phyloP scores from a whole-genome alignment of 2,888 invertebrate species.

The Rhamphomyia laevipes region DNA sequence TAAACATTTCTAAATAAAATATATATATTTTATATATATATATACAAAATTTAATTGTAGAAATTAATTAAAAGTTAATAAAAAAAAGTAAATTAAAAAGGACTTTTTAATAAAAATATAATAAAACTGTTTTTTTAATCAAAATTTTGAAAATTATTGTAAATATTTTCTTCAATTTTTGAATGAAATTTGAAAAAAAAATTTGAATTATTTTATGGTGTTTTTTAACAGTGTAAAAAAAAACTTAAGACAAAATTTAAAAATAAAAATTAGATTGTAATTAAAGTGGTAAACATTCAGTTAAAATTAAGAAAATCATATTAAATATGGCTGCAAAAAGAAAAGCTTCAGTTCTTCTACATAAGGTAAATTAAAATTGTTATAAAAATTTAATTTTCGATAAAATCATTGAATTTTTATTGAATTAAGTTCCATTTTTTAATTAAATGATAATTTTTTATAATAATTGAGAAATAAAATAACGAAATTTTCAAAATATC shows the following conservation, averaged over 20 bases:
- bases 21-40: too few relatives aligned
- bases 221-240: not conserved
- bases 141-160: not conserved
- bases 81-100: not conserved
- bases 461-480: too few relatives aligned
- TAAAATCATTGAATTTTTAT: too few relatives aligned
- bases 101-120: not conserved
- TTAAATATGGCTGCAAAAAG: constrained; percentile 37
- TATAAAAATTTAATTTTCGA: too few relatives aligned
- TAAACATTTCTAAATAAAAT: too few relatives aligned
- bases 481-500: too few relatives aligned
- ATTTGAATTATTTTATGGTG: not conserved
- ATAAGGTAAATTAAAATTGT: constrained; percentile 30
- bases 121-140: not conserved
- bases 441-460: too few relatives aligned
- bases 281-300: constrained; percentile 11
- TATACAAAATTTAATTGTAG: too few relatives aligned
- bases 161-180: not conserved
- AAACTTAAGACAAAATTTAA: not conserved
- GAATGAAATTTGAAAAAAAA: not conserved
- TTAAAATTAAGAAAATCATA: constrained; percentile 17
- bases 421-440: too few relatives aligned
- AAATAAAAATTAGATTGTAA: not conserved
- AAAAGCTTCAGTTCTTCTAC: constrained; percentile 38
- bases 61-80: too few relatives aligned